Evolutionary conservation across 2,888 invertebrate species (phyloP).

Genomic region (Furcula furcula): DNA sequence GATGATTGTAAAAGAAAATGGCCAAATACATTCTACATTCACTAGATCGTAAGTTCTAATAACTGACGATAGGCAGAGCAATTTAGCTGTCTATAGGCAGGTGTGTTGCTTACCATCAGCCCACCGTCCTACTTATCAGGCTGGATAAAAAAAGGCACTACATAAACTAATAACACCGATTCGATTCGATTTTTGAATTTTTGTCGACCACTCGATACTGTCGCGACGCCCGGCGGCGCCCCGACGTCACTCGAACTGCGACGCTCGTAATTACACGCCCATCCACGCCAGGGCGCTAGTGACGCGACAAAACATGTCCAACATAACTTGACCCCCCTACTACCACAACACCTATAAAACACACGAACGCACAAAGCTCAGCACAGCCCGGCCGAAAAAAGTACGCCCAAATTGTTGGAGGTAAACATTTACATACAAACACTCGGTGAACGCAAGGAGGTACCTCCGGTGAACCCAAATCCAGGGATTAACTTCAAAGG

Average conservation of each 20-base stretch:
- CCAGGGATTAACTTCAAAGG: constrained; percentile 76
- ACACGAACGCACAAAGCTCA: constrained; percentile 28
- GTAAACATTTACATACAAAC: constrained; percentile 50
- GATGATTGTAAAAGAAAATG: too few species aligned
- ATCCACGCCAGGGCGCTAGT: constrained; percentile 43
- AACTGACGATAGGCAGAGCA: too few species aligned
- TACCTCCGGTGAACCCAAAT: constrained; percentile 53
- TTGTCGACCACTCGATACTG: constrained; percentile 56
- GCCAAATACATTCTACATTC: too few species aligned
- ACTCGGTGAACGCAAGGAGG: constrained; percentile 32
- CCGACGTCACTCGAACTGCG: constrained; percentile 37
- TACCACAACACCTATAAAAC: constrained; percentile 6
- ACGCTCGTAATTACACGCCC: constrained; percentile 47
- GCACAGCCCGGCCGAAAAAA: constrained; percentile 34
- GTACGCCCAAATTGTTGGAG: constrained; percentile 48
- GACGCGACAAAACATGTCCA: constrained; percentile 31
- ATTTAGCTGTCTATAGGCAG: too few species aligned
- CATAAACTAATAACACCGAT: constrained; percentile 42
- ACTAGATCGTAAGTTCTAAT: too few species aligned
- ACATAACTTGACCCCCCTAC: constrained; percentile 28
- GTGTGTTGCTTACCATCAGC: too few species aligned
- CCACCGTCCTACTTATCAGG: too few species aligned
- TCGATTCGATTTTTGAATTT: constrained; percentile 57
- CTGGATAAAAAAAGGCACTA: too few species aligned
- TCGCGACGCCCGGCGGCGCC: constrained; percentile 37